Conservation (phyloP, 2,888 invertebrate genomes). For the Hyposoter didymator region DNA sequence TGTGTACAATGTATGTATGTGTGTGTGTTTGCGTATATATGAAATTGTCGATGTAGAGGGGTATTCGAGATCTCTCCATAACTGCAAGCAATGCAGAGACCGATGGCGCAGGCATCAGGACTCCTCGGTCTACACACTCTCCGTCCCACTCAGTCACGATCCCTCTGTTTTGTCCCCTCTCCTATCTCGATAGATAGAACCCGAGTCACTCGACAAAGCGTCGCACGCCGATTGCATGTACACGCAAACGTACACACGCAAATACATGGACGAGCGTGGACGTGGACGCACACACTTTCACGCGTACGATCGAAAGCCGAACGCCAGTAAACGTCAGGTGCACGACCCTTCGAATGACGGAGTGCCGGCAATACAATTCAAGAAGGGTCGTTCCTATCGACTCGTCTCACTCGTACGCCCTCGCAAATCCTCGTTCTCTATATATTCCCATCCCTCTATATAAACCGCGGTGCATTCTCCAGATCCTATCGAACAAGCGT, state of each 20-base stretch:
- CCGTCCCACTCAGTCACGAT: conserved; percentile 49
- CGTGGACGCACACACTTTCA: not conserved
- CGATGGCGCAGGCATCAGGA: conserved; percentile 55
- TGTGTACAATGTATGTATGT: not conserved
- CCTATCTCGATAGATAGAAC: conserved; percentile 69
- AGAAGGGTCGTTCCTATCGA: conserved; percentile 63
- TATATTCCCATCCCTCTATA: conserved; percentile 42
- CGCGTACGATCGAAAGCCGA: conserved; percentile 67
- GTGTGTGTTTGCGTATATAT: too few relatives aligned
- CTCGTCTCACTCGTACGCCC: conserved; percentile 16
- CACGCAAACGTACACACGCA: conserved; percentile 21
- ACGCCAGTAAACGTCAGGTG: conserved; percentile 81
- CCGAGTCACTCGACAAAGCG: conserved; percentile 69
- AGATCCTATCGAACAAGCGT: conserved; percentile 76
- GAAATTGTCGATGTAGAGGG: conserved; percentile 11
- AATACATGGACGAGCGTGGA: conserved; percentile 10
- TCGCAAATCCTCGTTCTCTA: conserved; percentile 49
- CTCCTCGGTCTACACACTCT: conserved; percentile 51
- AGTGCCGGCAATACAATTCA: conserved; percentile 77
- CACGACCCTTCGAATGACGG: conserved; percentile 77
- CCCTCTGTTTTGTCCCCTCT: conserved; percentile 58
- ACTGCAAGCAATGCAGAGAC: conserved; percentile 45
- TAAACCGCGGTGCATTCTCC: conserved; percentile 22
- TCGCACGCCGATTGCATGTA: conserved; percentile 49
- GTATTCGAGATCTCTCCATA: conserved; percentile 24